A percentile compares a stretch with the other conserved stretches of the same genome.
Conservation (phyloP, 1,140 invertebrate species). For the Solenopsis invicta region DNA sequence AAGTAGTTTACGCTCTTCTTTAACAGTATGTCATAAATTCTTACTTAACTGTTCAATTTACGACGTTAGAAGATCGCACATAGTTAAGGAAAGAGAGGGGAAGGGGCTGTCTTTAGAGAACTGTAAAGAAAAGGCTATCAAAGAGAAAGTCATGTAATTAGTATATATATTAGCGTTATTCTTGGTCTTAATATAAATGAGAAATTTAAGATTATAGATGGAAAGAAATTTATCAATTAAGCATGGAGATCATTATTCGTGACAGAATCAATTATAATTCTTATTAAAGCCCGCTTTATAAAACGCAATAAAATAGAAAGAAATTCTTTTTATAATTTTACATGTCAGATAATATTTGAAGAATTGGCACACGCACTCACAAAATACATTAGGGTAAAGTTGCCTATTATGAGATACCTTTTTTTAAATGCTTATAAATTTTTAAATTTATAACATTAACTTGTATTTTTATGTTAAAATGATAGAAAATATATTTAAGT, state of each 20-base stretch:
- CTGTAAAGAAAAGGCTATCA: background rate
- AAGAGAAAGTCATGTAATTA: conserved; percentile 23
- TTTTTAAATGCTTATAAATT: too few species aligned
- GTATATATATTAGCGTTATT: background rate
- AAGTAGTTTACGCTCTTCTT: conserved; percentile 36
- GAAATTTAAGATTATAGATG: background rate
- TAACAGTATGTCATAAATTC: conserved; percentile 19
- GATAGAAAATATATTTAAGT: too few species aligned
- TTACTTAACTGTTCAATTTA: conserved; percentile 32
- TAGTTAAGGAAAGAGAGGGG: background rate
- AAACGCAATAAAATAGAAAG: background rate
- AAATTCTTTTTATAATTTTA: background rate
- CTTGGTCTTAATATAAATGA: background rate
- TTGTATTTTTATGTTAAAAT: too few species aligned
- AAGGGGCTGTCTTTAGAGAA: background rate
- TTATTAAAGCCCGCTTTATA: background rate
- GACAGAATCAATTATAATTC: background rate
- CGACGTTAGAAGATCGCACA: background rate
- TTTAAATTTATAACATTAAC: too few species aligned
- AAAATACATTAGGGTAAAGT: too few species aligned
- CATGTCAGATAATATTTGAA: conserved; percentile 2
- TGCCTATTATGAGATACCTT: too few species aligned
- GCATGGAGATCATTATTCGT: background rate
- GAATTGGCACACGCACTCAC: background rate
- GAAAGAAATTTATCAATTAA: background rate